phyloP scores from a whole-genome alignment of 2,888 invertebrate species.

The Malthinus flaveolus region DNA sequence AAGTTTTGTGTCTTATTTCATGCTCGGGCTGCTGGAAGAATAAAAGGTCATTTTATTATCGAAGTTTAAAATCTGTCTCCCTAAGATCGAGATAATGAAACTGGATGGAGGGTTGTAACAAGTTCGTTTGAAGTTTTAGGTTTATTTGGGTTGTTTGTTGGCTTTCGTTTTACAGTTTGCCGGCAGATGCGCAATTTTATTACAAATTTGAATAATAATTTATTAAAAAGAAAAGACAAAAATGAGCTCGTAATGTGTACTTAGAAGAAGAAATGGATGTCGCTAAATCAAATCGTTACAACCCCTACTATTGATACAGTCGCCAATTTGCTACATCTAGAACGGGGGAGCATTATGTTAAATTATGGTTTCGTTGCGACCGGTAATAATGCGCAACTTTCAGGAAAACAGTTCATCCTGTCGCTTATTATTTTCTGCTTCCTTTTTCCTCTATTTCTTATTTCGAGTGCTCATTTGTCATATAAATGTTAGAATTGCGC shows the following conservation, averaged over 20 bases:
- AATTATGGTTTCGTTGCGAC: conserved; percentile 35
- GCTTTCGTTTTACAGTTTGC: conserved; percentile 11
- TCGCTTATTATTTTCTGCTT: conserved; percentile 41
- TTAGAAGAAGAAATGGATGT: conserved; percentile 17
- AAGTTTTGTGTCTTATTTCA: conserved; percentile 9
- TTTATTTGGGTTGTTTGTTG: conserved; percentile 14
- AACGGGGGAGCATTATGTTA: conserved; percentile 34
- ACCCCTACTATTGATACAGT: conserved; percentile 34
- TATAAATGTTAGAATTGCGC: conserved; percentile 32
- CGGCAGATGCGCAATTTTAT: conserved; percentile 9
- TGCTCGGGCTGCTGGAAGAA: conserved; percentile 8
- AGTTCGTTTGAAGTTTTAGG: conserved; percentile 4
- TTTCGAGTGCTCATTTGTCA: conserved; percentile 34
- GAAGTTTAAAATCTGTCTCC: conserved; percentile 14
- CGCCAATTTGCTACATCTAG: conserved; percentile 38
- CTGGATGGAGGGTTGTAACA: conserved; percentile 10
- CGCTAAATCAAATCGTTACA: conserved; percentile 38
- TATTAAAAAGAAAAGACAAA: conserved; percentile 16
- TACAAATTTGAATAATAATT: conserved; percentile 25
- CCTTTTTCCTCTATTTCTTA: conserved; percentile 32
- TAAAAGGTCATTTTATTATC: conserved; percentile 15
- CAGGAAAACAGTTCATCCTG: conserved; percentile 40
- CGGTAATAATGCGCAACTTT: conserved; percentile 32
- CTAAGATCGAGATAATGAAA: conserved; percentile 15
- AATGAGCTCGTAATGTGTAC: conserved; percentile 23